Evolutionary conservation across 2,888 invertebrate species (phyloP).

Genomic region (Nudaria mundana): DNA sequence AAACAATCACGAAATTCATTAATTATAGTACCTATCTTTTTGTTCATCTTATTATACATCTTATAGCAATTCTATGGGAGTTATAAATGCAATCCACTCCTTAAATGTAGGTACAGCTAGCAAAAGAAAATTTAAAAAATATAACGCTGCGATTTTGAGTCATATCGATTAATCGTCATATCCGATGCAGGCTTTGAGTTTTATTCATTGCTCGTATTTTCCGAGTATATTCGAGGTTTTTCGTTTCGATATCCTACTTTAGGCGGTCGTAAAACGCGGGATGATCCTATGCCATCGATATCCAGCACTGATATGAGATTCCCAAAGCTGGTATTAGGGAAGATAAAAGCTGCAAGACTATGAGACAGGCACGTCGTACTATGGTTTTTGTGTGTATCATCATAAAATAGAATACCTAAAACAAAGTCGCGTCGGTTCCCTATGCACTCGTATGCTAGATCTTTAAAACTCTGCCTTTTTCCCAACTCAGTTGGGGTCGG

Average conservation of each 20-base stretch:
- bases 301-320: slow-evolving; percentile 66
- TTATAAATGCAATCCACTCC: too few relatives aligned
- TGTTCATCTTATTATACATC: too few relatives aligned
- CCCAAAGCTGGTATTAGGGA: slow-evolving; percentile 40
- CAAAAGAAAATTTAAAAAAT: too few relatives aligned
- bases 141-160: not conserved
- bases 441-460: too few relatives aligned
- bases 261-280: slow-evolving; percentile 67
- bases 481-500: too few relatives aligned
- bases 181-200: slow-evolving; percentile 26
- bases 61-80: too few relatives aligned
- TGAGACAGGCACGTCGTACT: not conserved
- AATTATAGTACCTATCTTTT: too few relatives aligned
- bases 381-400: not conserved
- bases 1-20: too few relatives aligned
- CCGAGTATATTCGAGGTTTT: slow-evolving; percentile 64
- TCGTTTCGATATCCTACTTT: slow-evolving; percentile 47
- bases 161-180: slow-evolving; percentile 3
- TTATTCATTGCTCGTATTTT: slow-evolving; percentile 69
- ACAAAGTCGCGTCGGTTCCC: too few relatives aligned
- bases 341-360: slow-evolving; percentile 23
- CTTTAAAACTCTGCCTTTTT: too few relatives aligned
- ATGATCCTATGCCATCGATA: slow-evolving; percentile 69
- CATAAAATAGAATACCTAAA: too few relatives aligned
- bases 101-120: too few relatives aligned